Percentiles rank a stretch among this genome's conserved stretches.
Evolutionary conservation across 2,113 vertebrate genomes (phyloP).

Genomic region (Equus przewalskii): DNA sequence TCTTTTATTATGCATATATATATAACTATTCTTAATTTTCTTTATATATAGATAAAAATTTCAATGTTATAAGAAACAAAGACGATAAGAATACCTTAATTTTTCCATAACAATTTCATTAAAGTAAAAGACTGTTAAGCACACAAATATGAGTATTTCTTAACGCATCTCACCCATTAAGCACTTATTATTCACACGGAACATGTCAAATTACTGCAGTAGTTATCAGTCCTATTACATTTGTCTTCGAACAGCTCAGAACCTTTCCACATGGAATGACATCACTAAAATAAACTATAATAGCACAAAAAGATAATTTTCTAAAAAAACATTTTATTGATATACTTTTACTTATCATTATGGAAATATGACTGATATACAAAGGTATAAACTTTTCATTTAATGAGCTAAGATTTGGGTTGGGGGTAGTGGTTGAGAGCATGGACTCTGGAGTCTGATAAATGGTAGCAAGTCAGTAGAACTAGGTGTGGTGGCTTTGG

Average conservation of each 20-base stretch:
- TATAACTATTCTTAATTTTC: neutral
- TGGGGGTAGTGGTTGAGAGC: neutral
- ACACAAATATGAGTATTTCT: neutral
- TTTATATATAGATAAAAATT: neutral
- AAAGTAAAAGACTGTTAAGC: neutral
- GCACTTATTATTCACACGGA: neutral
- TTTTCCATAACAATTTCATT: neutral
- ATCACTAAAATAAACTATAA: neutral
- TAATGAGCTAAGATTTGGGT: neutral
- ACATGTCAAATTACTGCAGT: neutral
- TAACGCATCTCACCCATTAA: neutral
- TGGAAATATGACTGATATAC: neutral
- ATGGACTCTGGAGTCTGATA: neutral
- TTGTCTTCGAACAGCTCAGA: neutral
- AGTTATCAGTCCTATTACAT: neutral
- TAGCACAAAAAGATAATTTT: neutral
- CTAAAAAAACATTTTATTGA: neutral
- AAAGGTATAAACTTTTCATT: neutral
- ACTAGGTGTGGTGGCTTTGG: no score
- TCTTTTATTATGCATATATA: neutral
- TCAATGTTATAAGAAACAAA: neutral
- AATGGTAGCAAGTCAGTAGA: neutral
- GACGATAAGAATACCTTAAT: neutral
- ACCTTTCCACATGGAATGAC: neutral
- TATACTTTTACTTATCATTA: neutral